phyloP scores from a whole-genome alignment of 2,113 vertebrate species.

The Sinocyclocheilus rhinocerous region DNA sequence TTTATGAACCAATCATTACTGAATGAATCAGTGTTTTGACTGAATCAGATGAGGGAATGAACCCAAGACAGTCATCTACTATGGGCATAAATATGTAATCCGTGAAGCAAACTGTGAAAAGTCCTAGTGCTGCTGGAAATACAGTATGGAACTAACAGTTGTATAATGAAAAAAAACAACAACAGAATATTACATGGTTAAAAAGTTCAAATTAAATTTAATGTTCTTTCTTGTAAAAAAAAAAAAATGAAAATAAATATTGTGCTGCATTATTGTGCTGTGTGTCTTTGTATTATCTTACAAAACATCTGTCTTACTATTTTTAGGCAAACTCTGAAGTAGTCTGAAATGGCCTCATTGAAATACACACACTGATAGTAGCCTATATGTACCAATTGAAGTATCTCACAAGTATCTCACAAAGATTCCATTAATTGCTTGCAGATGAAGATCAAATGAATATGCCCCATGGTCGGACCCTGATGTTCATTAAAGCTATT shows the following conservation, averaged over 20 bases:
- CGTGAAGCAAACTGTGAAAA: not conserved
- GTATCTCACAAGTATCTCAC: conserved; percentile 59
- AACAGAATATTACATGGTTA: no score
- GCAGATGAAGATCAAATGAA: conserved; percentile 73
- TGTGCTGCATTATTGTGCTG: not conserved
- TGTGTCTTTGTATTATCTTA: not conserved
- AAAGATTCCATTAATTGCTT: conserved; percentile 72
- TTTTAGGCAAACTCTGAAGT: not conserved
- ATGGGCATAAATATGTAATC: not conserved
- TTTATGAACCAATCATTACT: not conserved
- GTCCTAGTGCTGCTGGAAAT: not conserved
- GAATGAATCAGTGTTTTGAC: not conserved
- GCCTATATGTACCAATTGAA: conserved; percentile 44
- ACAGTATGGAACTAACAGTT: not conserved
- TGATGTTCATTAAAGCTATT: conserved; percentile 75
- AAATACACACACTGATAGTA: not conserved
- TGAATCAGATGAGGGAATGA: not conserved
- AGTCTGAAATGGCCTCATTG: not conserved
- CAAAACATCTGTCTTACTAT: not conserved
- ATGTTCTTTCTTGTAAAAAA: not conserved
- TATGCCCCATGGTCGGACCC: conserved; percentile 72
- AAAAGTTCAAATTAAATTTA: not conserved
- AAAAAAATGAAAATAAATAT: no score
- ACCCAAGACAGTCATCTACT: not conserved
- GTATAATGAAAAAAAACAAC: no score